Conservation (phyloP, 2,888 invertebrate genomes). For the Halocaridina rubra region DNA sequence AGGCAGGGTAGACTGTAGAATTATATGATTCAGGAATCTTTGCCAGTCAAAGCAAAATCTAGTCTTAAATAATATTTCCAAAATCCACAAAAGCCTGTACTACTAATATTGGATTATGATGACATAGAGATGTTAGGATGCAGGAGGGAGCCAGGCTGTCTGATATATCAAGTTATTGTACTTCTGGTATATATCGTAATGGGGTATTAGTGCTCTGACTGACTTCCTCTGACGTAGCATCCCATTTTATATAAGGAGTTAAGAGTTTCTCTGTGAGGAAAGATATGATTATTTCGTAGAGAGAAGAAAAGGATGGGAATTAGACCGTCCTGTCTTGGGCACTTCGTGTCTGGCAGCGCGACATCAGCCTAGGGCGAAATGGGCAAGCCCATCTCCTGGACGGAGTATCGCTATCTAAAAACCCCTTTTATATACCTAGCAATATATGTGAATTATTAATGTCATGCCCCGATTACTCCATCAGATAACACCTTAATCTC, state of each 20-base stretch:
- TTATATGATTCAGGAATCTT: too few species aligned
- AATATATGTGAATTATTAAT: too few species aligned
- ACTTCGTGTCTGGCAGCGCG: constrained; percentile 31
- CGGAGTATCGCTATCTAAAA: constrained; percentile 37
- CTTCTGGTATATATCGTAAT: neutral
- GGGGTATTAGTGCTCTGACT: neutral
- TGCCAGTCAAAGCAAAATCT: too few species aligned
- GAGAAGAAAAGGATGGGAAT: neutral
- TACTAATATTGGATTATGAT: constrained; percentile 28
- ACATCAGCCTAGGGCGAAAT: constrained; percentile 52
- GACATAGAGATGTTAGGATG: neutral
- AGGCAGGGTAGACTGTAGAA: too few species aligned
- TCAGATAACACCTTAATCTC: too few species aligned
- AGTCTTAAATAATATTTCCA: too few species aligned
- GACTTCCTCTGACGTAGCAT: neutral
- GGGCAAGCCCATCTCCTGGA: constrained; percentile 55
- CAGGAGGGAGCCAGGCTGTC: constrained; percentile 52
- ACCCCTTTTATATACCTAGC: neutral
- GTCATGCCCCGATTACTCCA: too few species aligned
- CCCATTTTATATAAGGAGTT: neutral
- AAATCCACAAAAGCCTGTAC: neutral
- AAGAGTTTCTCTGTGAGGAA: too few species aligned
- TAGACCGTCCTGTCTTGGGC: neutral
- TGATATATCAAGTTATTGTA: constrained; percentile 30
- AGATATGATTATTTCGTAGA: neutral